Evolutionary conservation across 2,888 invertebrate genomes (phyloP).

Genomic region (Nymphalis urticae): DNA sequence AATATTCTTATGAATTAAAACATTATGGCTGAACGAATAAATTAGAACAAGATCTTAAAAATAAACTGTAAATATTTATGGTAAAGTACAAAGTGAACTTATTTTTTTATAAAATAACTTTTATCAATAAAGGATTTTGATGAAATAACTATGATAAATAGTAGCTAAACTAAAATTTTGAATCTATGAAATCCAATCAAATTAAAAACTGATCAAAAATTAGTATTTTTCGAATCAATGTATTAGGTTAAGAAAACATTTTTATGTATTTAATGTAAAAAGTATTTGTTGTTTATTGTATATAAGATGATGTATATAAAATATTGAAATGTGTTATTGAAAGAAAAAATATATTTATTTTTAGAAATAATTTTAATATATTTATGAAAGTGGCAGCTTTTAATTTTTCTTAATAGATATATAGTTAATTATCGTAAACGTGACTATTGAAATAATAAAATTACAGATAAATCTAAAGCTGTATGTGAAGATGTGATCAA

Average conservation of each 20-base stretch:
- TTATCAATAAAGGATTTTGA: background rate
- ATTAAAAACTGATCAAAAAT: background rate
- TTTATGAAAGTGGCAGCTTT: constrained; percentile 19
- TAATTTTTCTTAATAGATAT: constrained; percentile 2
- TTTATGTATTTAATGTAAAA: background rate
- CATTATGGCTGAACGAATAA: background rate
- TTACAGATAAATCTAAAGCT: no score
- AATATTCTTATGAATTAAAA: no score
- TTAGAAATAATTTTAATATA: constrained; percentile 11
- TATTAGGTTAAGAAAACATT: background rate
- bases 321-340: constrained; percentile 10
- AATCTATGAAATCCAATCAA: no score
- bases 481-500: constrained; percentile 13
- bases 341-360: constrained; percentile 20
- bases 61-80: background rate
- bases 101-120: background rate
- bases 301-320: constrained; percentile 1
- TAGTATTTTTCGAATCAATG: constrained; percentile 5
- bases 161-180: no score
- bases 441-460: background rate
- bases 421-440: background rate
- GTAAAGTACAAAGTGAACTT: background rate
- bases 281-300: background rate
- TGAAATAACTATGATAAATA: background rate
- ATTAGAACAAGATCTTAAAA: background rate